Percentiles rank a stretch among this genome's conserved stretches.
phyloP scores from a whole-genome alignment of 2,113 vertebrate genomes.

The Drymodes brunneopygia region DNA sequence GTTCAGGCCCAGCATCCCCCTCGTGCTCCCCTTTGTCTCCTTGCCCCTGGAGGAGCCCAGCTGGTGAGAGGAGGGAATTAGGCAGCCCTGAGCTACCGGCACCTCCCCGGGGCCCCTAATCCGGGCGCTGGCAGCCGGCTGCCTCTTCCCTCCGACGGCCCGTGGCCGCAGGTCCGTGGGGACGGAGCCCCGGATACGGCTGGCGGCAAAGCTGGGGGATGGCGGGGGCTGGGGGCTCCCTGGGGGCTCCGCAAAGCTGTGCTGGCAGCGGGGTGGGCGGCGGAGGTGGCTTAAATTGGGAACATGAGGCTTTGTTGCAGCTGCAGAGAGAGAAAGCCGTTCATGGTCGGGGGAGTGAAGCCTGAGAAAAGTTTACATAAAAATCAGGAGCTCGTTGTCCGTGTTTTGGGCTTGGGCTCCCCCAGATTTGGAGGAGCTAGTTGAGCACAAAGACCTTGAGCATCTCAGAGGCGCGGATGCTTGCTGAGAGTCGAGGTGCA shows the following conservation, averaged over 20 bases:
- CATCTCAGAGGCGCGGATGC: background rate
- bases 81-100: constrained; percentile 48
- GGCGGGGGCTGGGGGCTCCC: background rate
- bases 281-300: background rate
- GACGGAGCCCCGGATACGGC: constrained; percentile 15
- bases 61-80: constrained; percentile 73
- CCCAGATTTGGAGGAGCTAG: background rate
- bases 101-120: constrained; percentile 66
- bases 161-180: constrained; percentile 59
- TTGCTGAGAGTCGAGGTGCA: background rate
- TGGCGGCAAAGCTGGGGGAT: constrained; percentile 1
- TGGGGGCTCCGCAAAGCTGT: background rate
- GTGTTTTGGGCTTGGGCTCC: background rate
- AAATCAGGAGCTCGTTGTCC: background rate
- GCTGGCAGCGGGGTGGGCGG: background rate
- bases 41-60: constrained; percentile 66
- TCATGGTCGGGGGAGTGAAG: background rate
- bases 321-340: background rate
- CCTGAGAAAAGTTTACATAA: background rate
- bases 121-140: constrained; percentile 63
- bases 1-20: constrained; percentile 53
- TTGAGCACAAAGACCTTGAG: background rate
- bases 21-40: constrained; percentile 67
- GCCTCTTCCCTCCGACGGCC: constrained; percentile 49
- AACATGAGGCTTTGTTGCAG: constrained; percentile 18